Percentiles rank a stretch among this genome's conserved stretches.
phyloP scores from a whole-genome alignment of 92 coral and sea anemone genomes.

The Bergia puertoricense region DNA sequence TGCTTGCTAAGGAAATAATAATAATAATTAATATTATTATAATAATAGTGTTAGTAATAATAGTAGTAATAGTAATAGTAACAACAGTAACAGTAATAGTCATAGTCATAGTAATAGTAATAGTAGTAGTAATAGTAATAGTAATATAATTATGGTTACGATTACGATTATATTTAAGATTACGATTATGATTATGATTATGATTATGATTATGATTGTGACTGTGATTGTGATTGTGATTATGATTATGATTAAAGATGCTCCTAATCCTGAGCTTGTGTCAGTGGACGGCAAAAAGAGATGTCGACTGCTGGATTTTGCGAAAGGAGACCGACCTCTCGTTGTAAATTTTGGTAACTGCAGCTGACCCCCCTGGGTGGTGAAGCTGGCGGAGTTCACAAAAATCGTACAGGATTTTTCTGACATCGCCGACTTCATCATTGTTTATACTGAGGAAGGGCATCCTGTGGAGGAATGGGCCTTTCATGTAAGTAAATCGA shows the following conservation, averaged over 20 bases:
- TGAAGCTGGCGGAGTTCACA: constrained; percentile 68
- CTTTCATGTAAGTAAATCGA: constrained; percentile 63
- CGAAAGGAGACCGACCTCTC: constrained; percentile 77
- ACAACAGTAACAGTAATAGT: too few species aligned
- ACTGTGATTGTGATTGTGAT: neutral
- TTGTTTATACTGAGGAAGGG: constrained; percentile 85
- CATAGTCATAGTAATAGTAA: too few species aligned
- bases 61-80: too few species aligned
- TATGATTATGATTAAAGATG: constrained; percentile 24
- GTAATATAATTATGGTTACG: too few species aligned
- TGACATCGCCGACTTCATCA: constrained; percentile 77
- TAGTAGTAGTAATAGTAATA: too few species aligned
- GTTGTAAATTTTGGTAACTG: constrained; percentile 90
- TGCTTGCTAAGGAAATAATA: too few species aligned
- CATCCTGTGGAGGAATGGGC: constrained; percentile 94
- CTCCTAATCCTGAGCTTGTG: constrained; percentile 80
- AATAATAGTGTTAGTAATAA: too few species aligned
- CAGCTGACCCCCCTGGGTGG: constrained; percentile 87
- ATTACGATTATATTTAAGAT: too few species aligned
- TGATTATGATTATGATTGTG: neutral
- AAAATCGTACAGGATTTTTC: constrained; percentile 71
- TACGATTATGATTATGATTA: neutral
- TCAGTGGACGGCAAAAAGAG: constrained; percentile 74
- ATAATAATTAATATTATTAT: too few species aligned
- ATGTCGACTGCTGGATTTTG: constrained; percentile 72